phyloP scores from a whole-genome alignment of 2,888 invertebrate genomes.

The Pantelozetes paolii region DNA sequence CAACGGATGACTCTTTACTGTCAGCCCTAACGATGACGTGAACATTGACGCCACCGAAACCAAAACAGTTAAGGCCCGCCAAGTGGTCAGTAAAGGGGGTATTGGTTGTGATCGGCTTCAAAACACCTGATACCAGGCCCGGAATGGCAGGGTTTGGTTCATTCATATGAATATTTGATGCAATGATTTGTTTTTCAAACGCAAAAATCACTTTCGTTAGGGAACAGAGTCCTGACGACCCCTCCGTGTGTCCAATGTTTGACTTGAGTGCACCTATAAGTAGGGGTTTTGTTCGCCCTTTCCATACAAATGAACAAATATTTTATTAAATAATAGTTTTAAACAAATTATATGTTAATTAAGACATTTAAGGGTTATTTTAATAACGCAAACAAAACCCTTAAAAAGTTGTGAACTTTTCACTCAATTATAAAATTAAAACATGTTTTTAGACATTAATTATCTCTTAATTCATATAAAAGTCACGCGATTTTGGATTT shows the following conservation, averaged over 20 bases:
- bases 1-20: conserved; percentile 56
- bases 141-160: conserved; percentile 79
- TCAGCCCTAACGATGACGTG: conserved; percentile 73
- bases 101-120: conserved; percentile 49
- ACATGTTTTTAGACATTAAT: too few relatives aligned
- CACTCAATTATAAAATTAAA: too few relatives aligned
- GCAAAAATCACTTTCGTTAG: conserved; percentile 85
- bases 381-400: too few relatives aligned
- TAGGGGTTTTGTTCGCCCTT: conserved; percentile 64
- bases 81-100: conserved; percentile 63
- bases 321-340: not conserved
- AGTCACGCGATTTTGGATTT: too few relatives aligned
- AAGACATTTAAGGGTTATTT: too few relatives aligned
- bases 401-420: too few relatives aligned
- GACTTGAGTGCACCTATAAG: conserved; percentile 95
- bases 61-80: conserved; percentile 86
- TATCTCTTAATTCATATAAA: too few relatives aligned
- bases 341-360: too few relatives aligned
- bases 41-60: conserved; percentile 94
- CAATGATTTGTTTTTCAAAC: conserved; percentile 86
- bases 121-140: conserved; percentile 49
- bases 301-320: conserved; percentile 56
- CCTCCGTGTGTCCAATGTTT: conserved; percentile 95
- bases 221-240: conserved; percentile 62
- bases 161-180: conserved; percentile 83